A percentile compares a stretch with the other conserved stretches of the same genome.
Evolutionary conservation across 2,113 vertebrate genomes (phyloP).

Genomic region (cattle (Bos taurus)): ARS-UCD2.0 NC_037347.1:37333001-37333500

Average conservation of each 20-base stretch:
- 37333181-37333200: neutral
- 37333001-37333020: neutral
- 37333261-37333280: neutral
- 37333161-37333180: neutral
- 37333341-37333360: neutral
- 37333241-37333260: neutral
- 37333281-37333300: neutral
- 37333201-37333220: neutral
- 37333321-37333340: neutral
- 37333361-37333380: neutral
- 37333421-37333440: neutral
- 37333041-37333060: neutral
- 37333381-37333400: neutral
- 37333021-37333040: neutral
- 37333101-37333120: neutral
- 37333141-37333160: neutral
- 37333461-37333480: neutral
- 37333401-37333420: neutral
- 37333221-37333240: neutral
- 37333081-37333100: slow-evolving; percentile 28
- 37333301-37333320: neutral
- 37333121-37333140: neutral
- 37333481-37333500: neutral
- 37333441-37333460: neutral
- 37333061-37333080: neutral